Base-by-base conservation (phyloP, 2,888 invertebrate genomes). In the Drosophila paranaensis region DNA sequence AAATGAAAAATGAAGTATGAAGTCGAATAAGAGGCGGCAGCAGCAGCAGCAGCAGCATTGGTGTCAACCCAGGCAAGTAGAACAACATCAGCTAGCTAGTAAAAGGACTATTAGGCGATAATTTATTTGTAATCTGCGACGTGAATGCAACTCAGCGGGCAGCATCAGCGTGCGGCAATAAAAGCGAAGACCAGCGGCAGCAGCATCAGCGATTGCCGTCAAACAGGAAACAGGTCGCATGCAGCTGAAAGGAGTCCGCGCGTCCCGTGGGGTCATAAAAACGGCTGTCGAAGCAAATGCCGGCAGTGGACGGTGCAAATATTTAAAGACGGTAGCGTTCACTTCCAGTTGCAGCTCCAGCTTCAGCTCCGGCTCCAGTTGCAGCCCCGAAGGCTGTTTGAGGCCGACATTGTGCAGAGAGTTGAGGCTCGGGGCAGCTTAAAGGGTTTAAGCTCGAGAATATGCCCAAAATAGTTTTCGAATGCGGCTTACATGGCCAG, bases 111-210 rank as follows among this genome's bases (percentile, higher is more conserved):
- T 92, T 92, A 92, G 83, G 88, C 90, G 90, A 92, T 91, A 91
- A 92, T 92, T 92, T 92, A 92, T 92, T 91, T 92, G 91, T 92
- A 91, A 92, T 91, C 92, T 91, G 90, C 90, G 88, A 86, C 85
- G 85, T 89, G 89, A 81, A 81, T 77, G 74, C 66, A 69, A 80
- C 79, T 67, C 67, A 66, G 68, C 69, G 53, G 73, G 74, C 48
- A 56, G 66, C 63, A 67, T 39, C 61, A 54, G 53, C 40, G 50
- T 54, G 51, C 30, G 55, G 39, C 48, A 30, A 27, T 40, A 58
- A 48, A 30, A 30, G 20, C 2, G 39, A 48, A 30, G 46, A 48
- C 3, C 16, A 48, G 9, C 27, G 50, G 42, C 14, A 50, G 58
- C n/a, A n/a, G 35, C 51, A 33, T 33, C 51, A 55, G 48, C 45